A percentile compares a stretch with the other conserved stretches of the same genome.
Conservation (phyloP, 2,797 vertebrate species). For the Menidia menidia region DNA sequence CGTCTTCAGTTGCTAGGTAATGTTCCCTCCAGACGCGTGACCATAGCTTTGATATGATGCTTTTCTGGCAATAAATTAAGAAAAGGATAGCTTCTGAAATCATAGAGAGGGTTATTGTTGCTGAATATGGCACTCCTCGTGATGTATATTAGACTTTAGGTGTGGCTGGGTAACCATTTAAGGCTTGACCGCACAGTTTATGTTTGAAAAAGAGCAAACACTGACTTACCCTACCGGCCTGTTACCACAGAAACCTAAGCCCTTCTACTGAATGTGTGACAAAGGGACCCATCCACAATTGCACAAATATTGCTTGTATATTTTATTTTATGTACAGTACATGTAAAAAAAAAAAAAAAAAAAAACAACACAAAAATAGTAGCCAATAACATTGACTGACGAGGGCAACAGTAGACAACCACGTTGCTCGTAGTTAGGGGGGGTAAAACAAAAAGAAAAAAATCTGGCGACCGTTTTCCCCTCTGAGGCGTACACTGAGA, state of each 20-base stretch:
- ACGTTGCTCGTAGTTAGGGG: constrained; percentile 70
- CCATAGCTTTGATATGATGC: no score
- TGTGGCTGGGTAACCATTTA: background rate
- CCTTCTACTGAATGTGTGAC: constrained; percentile 1
- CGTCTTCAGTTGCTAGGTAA: no score
- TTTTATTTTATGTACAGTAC: constrained; percentile 89
- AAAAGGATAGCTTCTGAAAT: background rate
- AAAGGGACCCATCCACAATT: constrained; percentile 46
- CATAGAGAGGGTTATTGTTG: no score
- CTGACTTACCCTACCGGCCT: background rate
- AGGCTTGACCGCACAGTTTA: background rate
- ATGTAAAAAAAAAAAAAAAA: constrained; percentile 80
- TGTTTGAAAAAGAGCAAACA: background rate
- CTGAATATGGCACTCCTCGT: background rate
- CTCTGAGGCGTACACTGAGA: constrained; percentile 51
- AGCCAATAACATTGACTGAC: constrained; percentile 79
- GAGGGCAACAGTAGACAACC: constrained; percentile 75
- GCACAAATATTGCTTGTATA: constrained; percentile 82
- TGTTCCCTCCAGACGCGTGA: no score
- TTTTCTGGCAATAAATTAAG: no score
- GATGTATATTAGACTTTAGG: background rate
- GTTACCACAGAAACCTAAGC: background rate
- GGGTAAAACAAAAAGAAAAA: no score
- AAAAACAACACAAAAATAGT: constrained; percentile 65
- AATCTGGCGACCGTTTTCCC: constrained; percentile 44